Percentiles rank a stretch among this genome's conserved stretches.
These are phyloP conservation scores for Hypomecis atomaria DNA, from an alignment of 2,888 invertebrate species.

Conservation along the genomic window DNA sequence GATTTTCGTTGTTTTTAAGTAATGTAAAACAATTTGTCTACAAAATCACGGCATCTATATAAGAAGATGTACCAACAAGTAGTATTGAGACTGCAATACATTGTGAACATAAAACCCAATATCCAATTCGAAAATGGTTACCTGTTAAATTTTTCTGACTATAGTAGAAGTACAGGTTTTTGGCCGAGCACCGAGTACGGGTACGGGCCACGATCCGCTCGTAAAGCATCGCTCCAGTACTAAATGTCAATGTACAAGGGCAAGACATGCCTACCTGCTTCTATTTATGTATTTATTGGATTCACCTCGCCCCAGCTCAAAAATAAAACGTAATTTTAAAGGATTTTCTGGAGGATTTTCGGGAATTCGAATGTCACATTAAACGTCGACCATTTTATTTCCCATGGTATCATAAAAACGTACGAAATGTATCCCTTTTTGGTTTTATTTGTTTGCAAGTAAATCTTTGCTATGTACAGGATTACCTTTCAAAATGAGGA, in stretches of 20 bases:
- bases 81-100: not conserved
- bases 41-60: too few species aligned
- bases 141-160: constrained; percentile 19
- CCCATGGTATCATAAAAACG: constrained; percentile 37
- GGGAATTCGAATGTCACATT: constrained; percentile 37
- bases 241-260: constrained; percentile 73
- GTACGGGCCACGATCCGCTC: constrained; percentile 45
- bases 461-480: constrained; percentile 33
- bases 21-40: too few species aligned
- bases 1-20: too few species aligned
- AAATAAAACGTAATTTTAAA: constrained; percentile 38
- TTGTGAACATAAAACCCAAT: not conserved
- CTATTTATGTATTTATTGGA: constrained; percentile 29
- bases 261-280: constrained; percentile 30
- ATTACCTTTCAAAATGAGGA: constrained; percentile 35
- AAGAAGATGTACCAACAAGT: too few species aligned
- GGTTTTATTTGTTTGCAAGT: constrained; percentile 38
- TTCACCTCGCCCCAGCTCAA: constrained; percentile 27
- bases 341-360: constrained; percentile 35
- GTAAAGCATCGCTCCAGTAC: constrained; percentile 69
- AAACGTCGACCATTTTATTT: constrained; percentile 38
- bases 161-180: constrained; percentile 38
- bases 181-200: constrained; percentile 25
- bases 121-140: constrained; percentile 6
- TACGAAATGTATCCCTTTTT: constrained; percentile 38